Evolutionary conservation across 2,113 vertebrate species (phyloP), one percentile per base, ranked within the genome.

Genomic region (Todiramphus saurophagus): DNA sequence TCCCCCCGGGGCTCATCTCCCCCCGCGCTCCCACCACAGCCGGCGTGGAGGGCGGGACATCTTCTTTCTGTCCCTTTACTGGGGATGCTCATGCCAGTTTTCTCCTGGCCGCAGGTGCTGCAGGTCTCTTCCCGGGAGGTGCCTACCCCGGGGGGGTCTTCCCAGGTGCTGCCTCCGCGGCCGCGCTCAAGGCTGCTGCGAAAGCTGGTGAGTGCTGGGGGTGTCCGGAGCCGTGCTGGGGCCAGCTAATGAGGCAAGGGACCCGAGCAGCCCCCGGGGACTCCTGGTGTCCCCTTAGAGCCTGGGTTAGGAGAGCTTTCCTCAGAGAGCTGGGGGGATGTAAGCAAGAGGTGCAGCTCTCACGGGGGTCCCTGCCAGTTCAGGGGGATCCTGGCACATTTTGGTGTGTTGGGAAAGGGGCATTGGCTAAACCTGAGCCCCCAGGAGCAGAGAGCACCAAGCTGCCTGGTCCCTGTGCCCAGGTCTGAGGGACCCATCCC

Each of bases 181-280:
- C 98, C 0, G 98, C 98, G 1, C 98, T 98, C 37, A 98, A 98
- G 87, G 98, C 98, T 55, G 96, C 96, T 7, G 98, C 98, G 2
- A 98, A 98, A 94, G 97, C 98, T 56, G 98, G 98, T 98, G 84
- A 97, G 97, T 97, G 56, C 77, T 10, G 5, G 24, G 59, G n/a
- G 39, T 1, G 10, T 33, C 35, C 1, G 3, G 4, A 13, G 27
- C 0, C 3, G 18, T 11, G 28, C 60, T 17, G 20, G 37, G 37
- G 56, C 10, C 25, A 10, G 33, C 41, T 12, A 28, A 11, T 2
- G 1, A 7, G 27, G 35, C 39, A 2, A 2, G 43, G 51, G 46
- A 23, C 37, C 69, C 1, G 3, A 62, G 18, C 48, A 69, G 56
- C 30, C 28, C 30, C 9, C 0, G 3, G 73, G 78, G 58, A 27